A percentile compares a stretch with the other conserved stretches of the same genome.
Evolutionary conservation across 1,140 invertebrate species (phyloP).

Genomic region (Manduca sexta): DNA sequence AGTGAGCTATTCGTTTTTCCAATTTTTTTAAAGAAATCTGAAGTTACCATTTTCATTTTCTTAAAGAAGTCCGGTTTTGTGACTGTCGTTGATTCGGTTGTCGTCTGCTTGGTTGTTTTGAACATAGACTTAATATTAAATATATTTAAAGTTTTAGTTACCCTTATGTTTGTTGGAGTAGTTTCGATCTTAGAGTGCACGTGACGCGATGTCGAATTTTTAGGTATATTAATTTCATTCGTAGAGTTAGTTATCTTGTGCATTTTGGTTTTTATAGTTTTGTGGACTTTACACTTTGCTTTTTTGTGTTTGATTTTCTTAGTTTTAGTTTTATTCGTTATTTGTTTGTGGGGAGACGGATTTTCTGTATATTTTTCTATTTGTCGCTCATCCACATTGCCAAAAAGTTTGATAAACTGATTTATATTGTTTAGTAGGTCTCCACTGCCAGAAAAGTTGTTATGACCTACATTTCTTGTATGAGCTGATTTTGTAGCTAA

Average conservation of each 20-base stretch:
- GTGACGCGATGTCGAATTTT: neutral
- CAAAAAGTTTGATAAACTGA: neutral
- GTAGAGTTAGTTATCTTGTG: neutral
- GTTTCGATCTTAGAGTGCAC: neutral
- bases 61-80: neutral
- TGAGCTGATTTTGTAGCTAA: no score
- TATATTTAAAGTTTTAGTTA: no score
- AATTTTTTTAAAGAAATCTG: neutral
- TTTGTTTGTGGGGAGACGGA: neutral
- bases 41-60: slow-evolving; percentile 2
- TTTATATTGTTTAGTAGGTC: slow-evolving; percentile 5
- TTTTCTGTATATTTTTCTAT: neutral
- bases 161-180: neutral
- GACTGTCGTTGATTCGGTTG: neutral
- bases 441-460: neutral
- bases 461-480: no score
- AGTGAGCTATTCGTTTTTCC: no score
- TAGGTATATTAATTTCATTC: neutral
- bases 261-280: no score
- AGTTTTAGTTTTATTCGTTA: neutral
- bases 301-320: neutral
- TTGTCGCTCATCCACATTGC: neutral
- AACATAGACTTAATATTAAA: no score
- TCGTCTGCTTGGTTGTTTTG: neutral
- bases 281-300: neutral